Conservation (phyloP, 2,113 vertebrate genomes). For the Uria lomvia region DNA sequence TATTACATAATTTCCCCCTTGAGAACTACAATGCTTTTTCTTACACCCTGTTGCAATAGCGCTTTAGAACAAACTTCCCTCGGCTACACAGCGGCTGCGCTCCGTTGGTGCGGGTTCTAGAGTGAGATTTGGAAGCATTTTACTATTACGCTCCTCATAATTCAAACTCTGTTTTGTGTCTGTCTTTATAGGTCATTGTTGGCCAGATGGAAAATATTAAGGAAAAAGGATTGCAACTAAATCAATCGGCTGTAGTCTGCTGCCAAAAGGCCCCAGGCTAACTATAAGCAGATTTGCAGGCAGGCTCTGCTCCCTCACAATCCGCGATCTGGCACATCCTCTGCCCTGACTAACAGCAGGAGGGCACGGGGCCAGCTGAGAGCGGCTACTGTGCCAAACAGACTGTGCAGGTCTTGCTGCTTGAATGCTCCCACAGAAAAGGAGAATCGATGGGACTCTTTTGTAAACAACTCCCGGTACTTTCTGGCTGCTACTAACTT, state of each 20-base stretch:
- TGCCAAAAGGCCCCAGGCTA: slow-evolving; percentile 74
- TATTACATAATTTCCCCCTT: not conserved
- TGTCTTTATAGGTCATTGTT: slow-evolving; percentile 82
- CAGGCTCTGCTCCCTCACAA: slow-evolving; percentile 63
- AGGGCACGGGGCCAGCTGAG: slow-evolving; percentile 73
- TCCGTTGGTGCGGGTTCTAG: slow-evolving; percentile 61
- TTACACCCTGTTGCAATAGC: not conserved
- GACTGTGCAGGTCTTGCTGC: slow-evolving; percentile 77
- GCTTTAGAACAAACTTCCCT: not conserved
- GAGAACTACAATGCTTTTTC: not conserved
- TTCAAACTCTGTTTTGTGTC: slow-evolving; percentile 78
- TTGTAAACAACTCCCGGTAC: slow-evolving; percentile 84
- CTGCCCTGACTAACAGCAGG: slow-evolving; percentile 75
- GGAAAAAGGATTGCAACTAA: slow-evolving; percentile 79
- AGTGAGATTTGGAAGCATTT: slow-evolving; percentile 67
- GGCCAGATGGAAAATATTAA: slow-evolving; percentile 92
- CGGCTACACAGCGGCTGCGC: not conserved
- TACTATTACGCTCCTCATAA: slow-evolving; percentile 75
- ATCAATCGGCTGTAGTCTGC: slow-evolving; percentile 73
- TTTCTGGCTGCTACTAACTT: slow-evolving; percentile 75
- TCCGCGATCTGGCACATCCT: slow-evolving; percentile 73
- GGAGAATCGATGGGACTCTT: slow-evolving; percentile 77
- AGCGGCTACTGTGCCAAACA: slow-evolving; percentile 81
- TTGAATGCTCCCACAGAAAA: slow-evolving; percentile 83
- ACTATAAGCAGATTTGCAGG: slow-evolving; percentile 80